phyloP scores from a whole-genome alignment of 2,888 invertebrate species.

The Sympetrum striolatum region DNA sequence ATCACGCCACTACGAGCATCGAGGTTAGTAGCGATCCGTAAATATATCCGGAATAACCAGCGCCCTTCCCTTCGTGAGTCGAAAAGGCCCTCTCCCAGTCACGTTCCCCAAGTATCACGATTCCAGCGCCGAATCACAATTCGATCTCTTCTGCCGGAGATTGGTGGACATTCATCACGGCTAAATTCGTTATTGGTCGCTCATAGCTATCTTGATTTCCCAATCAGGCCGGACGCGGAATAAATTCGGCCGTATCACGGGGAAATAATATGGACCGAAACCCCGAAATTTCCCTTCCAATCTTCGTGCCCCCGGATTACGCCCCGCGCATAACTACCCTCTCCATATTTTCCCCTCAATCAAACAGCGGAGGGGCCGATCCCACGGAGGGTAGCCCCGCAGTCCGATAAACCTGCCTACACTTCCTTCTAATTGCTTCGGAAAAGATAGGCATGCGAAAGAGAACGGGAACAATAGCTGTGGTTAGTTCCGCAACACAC shows the following conservation, averaged over 20 bases:
- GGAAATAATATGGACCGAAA: neutral
- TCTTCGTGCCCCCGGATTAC: neutral
- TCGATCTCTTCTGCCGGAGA: neutral
- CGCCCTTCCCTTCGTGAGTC: too few species aligned
- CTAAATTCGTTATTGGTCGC: neutral
- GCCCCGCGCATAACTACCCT: neutral
- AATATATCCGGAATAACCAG: too few species aligned
- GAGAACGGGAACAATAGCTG: neutral
- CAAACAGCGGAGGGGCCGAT: neutral
- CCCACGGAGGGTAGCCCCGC: neutral
- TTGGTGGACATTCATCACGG: neutral
- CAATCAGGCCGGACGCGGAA: neutral
- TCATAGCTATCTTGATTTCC: neutral
- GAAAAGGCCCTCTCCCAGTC: neutral
- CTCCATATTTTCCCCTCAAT: neutral
- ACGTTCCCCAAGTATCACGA: neutral
- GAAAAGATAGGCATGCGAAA: neutral
- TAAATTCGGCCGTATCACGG: neutral
- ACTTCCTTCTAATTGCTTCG: neutral
- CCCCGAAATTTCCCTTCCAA: neutral
- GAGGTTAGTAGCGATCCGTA: too few species aligned
- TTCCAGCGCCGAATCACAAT: neutral
- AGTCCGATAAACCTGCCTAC: neutral
- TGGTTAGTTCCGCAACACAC: neutral
- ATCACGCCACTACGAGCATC: too few species aligned